Evolutionary conservation across 2,113 vertebrate genomes (phyloP).

Genomic region (Campylomormyrus numenius): DNA sequence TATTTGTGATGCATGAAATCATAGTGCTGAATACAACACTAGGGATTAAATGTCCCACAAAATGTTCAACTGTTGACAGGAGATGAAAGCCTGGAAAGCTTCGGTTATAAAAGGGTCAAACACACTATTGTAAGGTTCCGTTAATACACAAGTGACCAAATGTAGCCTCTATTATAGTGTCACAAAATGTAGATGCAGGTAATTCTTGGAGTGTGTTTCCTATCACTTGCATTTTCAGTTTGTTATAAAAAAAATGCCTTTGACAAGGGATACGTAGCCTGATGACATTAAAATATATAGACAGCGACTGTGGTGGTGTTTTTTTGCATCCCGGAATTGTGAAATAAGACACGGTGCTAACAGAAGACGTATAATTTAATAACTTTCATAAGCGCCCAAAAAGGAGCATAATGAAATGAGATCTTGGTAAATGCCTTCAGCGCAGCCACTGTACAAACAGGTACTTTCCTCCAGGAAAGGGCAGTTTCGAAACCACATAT

Average conservation of each 20-base stretch:
- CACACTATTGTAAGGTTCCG: conserved; percentile 37
- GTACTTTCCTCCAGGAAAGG: conserved; percentile 27
- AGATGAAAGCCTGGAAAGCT: conserved; percentile 18
- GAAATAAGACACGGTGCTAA: background rate
- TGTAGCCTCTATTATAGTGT: conserved; percentile 61
- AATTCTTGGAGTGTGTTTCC: conserved; percentile 25
- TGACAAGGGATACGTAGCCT: conserved; percentile 60
- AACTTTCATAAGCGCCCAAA: conserved; percentile 22
- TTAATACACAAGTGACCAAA: conserved; percentile 65
- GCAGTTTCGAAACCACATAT: conserved; percentile 36
- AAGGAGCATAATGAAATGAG: conserved; percentile 14
- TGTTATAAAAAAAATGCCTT: conserved; percentile 64
- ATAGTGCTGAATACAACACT: conserved; percentile 34
- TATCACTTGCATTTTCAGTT: conserved; percentile 20
- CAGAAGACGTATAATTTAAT: conserved; percentile 29
- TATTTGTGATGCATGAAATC: conserved; percentile 38
- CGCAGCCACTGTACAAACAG: conserved; percentile 42
- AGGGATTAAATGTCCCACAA: conserved; percentile 25
- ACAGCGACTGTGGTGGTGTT: conserved; percentile 44
- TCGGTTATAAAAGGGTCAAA: conserved; percentile 43
- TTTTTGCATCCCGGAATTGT: background rate
- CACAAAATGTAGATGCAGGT: conserved; percentile 51
- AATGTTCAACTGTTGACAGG: conserved; percentile 31
- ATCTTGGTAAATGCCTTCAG: conserved; percentile 21
- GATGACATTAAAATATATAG: conserved; percentile 55